These are phyloP conservation scores for Rhynchopsitta pachyrhyncha DNA, from an alignment of 2,113 vertebrate species.

Conservation along the genomic window DNA sequence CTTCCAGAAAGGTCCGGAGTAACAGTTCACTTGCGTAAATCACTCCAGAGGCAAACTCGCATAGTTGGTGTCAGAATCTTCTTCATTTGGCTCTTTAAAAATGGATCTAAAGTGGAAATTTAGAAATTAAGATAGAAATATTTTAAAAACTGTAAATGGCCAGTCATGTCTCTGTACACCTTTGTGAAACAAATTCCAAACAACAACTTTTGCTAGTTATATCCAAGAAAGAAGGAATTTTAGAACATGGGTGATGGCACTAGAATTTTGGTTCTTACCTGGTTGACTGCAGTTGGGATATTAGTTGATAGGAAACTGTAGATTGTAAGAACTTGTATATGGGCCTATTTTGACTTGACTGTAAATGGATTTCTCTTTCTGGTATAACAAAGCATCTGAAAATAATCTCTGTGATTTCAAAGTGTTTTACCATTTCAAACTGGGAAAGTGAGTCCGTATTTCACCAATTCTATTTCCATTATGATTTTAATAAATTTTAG, in stretches of 20 bases:
- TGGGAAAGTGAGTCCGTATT: not conserved
- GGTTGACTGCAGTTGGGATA: not conserved
- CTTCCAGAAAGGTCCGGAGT: not conserved
- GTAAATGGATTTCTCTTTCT: not conserved
- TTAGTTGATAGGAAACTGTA: not conserved
- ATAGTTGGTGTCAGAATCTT: not conserved
- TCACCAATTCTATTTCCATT: not conserved
- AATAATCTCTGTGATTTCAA: not conserved
- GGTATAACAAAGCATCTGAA: not conserved
- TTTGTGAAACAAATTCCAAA: not conserved
- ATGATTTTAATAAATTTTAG: not conserved
- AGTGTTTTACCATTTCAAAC: not conserved
- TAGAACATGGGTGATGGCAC: not conserved
- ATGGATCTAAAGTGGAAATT: not conserved
- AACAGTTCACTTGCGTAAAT: not conserved
- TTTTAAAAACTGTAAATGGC: not conserved
- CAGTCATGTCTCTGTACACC: not conserved
- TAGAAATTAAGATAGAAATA: not conserved
- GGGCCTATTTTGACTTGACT: not conserved
- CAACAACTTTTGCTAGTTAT: not conserved
- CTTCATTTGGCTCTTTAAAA: not conserved
- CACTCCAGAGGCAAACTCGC: not conserved
- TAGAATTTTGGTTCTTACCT: not conserved
- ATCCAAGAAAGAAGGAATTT: not conserved
- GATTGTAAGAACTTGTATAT: not conserved